Percentiles rank a stretch among this genome's conserved stretches.
Conservation (phyloP, 2,888 invertebrate species). For the Stramonita haemastoma region DNA sequence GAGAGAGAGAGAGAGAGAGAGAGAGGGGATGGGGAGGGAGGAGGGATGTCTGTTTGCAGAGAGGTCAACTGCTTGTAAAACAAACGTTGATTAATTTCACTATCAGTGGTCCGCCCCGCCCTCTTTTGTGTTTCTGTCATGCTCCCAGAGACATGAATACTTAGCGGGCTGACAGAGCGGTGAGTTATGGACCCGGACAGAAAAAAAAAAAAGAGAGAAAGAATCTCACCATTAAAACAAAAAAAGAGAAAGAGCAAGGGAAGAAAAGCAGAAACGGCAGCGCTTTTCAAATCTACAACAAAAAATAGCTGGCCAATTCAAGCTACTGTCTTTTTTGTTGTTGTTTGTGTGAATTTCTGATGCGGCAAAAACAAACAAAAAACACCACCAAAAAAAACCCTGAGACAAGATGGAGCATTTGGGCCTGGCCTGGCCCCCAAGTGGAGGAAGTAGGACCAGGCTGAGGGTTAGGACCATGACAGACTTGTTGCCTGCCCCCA, state of each 20-base stretch:
- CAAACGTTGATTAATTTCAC: constrained; percentile 43
- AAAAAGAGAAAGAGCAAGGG: background rate
- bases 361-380: too few species aligned
- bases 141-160: background rate
- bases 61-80: constrained; percentile 40
- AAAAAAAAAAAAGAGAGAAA: background rate
- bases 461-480: too few species aligned
- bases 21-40: background rate
- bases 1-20: background rate
- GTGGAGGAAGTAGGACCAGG: too few species aligned
- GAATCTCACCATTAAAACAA: background rate
- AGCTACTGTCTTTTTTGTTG: too few species aligned
- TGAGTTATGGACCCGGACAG: background rate
- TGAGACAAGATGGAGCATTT: too few species aligned
- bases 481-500: too few species aligned
- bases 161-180: background rate
- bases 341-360: too few species aligned
- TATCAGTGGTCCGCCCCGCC: constrained; percentile 57
- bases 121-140: constrained; percentile 16
- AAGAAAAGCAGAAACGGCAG: background rate
- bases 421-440: too few species aligned
- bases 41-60: background rate
- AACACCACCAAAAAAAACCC: too few species aligned
- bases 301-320: too few species aligned
- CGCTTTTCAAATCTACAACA: background rate